These are phyloP conservation scores for Paratrypauchen microcephalus DNA, from an alignment of 2,797 vertebrate species.

Conservation along the genomic window DNA sequence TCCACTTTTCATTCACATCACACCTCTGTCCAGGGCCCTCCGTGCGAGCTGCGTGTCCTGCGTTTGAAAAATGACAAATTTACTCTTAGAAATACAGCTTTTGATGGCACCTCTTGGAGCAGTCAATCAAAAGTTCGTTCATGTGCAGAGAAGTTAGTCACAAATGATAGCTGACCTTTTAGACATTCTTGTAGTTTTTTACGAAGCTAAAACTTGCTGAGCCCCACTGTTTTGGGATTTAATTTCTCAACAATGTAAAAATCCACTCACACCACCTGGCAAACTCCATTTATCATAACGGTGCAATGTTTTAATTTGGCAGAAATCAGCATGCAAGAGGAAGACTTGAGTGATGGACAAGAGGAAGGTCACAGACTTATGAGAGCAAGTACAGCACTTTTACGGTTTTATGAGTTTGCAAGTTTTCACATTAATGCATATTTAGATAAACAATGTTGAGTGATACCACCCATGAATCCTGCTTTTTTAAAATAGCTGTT, in stretches of 20 bases:
- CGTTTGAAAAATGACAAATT: not conserved
- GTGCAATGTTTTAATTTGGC: conserved; percentile 47
- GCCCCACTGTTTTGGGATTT: conserved; percentile 8
- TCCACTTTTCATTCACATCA: conserved; percentile 10
- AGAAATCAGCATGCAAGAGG: conserved; percentile 32
- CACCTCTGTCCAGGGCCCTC: conserved; percentile 8
- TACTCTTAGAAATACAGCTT: not conserved
- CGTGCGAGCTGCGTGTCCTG: conserved; percentile 8
- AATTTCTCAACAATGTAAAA: conserved; percentile 27
- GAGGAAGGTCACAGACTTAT: conserved; percentile 11
- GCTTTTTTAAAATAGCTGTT: not conserved
- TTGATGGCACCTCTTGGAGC: not conserved
- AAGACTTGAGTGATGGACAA: conserved; percentile 20
- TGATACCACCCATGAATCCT: not conserved
- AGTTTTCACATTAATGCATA: not conserved
- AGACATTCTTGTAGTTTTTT: conserved; percentile 7
- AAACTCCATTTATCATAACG: conserved; percentile 21
- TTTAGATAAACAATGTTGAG: not conserved
- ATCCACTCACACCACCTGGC: not conserved
- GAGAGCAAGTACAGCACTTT: conserved; percentile 14
- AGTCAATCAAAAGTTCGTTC: conserved; percentile 8
- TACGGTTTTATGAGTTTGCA: not conserved
- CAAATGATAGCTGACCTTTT: conserved; percentile 19
- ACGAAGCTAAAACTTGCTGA: conserved; percentile 13
- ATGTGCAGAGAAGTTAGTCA: not conserved